phyloP scores from a whole-genome alignment of 2,113 vertebrate genomes.

The Cyphomyrus discorhynchus region DNA sequence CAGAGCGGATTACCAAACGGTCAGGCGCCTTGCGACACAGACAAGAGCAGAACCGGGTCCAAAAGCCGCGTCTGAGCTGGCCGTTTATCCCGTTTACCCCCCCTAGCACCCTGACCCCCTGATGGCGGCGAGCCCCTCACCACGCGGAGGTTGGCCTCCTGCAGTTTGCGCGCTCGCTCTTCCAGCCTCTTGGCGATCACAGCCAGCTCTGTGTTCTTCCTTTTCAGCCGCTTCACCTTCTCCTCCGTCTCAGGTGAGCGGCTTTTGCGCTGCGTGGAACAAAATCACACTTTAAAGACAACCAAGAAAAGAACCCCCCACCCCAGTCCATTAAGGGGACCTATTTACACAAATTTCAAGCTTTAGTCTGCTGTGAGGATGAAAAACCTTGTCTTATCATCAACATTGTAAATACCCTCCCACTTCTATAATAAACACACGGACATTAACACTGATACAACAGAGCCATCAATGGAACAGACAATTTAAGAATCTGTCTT shows the following conservation, averaged over 20 bases:
- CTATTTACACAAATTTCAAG: neutral
- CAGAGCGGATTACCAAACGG: neutral
- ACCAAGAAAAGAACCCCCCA: neutral
- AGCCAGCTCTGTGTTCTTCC: constrained; percentile 89
- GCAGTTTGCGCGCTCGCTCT: constrained; percentile 87
- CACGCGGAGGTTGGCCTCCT: constrained; percentile 93
- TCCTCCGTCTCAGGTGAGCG: constrained; percentile 90
- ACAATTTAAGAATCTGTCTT: neutral
- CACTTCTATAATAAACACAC: neutral
- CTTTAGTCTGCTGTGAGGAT: neutral
- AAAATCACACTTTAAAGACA: neutral
- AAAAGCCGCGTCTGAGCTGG: too few species aligned
- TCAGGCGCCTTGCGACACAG: neutral
- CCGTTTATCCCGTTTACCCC: neutral
- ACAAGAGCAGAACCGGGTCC: neutral
- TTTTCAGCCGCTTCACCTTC: constrained; percentile 89
- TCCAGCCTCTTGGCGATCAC: constrained; percentile 93
- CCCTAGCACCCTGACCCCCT: neutral
- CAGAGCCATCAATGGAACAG: neutral
- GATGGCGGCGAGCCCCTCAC: constrained; percentile 47
- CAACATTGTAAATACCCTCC: neutral
- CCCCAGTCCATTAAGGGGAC: neutral
- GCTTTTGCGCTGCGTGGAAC: constrained; percentile 73
- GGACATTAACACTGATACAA: neutral
- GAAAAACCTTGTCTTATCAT: neutral